phyloP scores from a whole-genome alignment of 2,888 invertebrate species.

The Gandaritis pyraliata region DNA sequence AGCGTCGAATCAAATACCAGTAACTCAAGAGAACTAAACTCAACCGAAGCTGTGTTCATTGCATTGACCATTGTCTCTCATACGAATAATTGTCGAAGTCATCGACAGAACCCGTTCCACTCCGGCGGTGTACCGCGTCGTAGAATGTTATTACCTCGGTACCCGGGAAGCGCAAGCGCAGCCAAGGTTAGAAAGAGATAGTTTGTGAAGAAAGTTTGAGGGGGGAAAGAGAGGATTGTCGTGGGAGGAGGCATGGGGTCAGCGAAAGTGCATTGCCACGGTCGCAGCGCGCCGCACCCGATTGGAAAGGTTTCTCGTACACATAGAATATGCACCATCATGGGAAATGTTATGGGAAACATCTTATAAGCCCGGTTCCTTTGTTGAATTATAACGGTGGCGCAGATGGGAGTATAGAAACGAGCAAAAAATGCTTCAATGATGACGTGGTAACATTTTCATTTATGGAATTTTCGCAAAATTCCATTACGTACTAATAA shows the following conservation, averaged over 20 bases:
- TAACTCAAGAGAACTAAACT: conserved; percentile 42
- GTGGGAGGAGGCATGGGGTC: conserved; percentile 81
- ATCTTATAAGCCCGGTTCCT: conserved; percentile 41
- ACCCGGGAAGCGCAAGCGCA: conserved; percentile 80
- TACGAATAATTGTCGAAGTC: conserved; percentile 79
- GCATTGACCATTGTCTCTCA: conserved; percentile 75
- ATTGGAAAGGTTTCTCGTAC: conserved; percentile 77
- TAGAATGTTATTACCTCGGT: conserved; percentile 81
- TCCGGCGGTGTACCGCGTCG: conserved; percentile 79
- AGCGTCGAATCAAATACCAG: conserved; percentile 41
- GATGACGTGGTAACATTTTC: conserved; percentile 22
- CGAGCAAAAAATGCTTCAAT: conserved; percentile 23
- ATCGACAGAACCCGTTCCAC: conserved; percentile 83
- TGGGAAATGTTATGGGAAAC: conserved; percentile 64
- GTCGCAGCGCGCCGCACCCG: conserved; percentile 74
- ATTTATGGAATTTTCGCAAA: conserved; percentile 18
- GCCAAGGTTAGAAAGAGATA: conserved; percentile 65
- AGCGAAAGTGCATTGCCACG: conserved; percentile 84
- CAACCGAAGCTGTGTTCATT: conserved; percentile 53
- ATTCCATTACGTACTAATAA: not conserved
- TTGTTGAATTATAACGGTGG: conserved; percentile 42
- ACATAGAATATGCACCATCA: conserved; percentile 66
- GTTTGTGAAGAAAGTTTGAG: conserved; percentile 61
- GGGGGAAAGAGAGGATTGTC: conserved; percentile 69
- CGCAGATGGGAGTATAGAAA: conserved; percentile 23